Conservation (phyloP, 2,113 vertebrate species). For the Zosterops lateralis region DNA sequence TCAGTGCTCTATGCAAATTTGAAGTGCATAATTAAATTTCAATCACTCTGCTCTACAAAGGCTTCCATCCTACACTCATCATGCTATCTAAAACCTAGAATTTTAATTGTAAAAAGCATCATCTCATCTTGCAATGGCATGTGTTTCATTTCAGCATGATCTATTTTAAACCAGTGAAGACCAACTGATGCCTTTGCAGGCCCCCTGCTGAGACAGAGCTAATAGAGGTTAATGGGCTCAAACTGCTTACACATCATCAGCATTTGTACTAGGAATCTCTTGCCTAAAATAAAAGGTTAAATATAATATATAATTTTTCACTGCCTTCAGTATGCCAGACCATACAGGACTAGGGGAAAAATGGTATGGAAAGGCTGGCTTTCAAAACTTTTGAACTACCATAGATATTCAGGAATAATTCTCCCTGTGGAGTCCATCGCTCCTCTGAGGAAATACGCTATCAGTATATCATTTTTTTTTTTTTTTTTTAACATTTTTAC, state of each 20-base stretch:
- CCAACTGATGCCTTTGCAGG: not conserved
- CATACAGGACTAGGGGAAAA: rapidly evolving
- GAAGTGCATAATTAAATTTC: not conserved
- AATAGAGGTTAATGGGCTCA: not conserved
- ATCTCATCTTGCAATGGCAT: not conserved
- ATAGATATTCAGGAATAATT: not conserved
- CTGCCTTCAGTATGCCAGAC: not conserved
- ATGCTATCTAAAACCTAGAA: not conserved
- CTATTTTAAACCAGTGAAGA: not conserved
- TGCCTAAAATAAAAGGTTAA: not conserved
- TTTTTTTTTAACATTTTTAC: not conserved
- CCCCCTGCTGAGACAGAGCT: not conserved
- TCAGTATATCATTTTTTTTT: not conserved
- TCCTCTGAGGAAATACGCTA: not conserved
- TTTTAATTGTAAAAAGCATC: not conserved
- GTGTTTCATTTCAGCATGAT: not conserved
- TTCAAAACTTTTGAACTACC: not conserved
- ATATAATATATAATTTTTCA: not conserved
- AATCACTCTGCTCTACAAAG: not conserved
- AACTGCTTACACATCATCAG: not conserved
- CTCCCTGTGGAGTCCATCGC: not conserved
- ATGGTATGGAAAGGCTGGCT: not conserved
- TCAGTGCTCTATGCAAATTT: not conserved
- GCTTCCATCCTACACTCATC: not conserved
- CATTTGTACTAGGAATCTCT: not conserved